phyloP scores from a whole-genome alignment of 2,888 invertebrate species.

The Erpobdella octoculata region DNA sequence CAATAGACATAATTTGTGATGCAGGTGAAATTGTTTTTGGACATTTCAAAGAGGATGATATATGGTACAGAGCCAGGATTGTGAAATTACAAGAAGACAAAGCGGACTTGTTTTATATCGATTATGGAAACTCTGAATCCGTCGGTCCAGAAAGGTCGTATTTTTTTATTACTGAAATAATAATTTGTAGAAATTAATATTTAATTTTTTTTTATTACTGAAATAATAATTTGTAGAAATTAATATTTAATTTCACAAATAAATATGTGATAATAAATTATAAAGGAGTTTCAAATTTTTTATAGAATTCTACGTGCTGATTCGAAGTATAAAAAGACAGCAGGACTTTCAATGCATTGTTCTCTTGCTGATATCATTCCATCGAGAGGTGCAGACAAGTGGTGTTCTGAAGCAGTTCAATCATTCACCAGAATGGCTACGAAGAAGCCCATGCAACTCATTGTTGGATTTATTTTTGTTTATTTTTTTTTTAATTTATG shows the following conservation, averaged over 20 bases:
- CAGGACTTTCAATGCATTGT: neutral
- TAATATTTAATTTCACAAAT: neutral
- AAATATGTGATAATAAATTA: no score
- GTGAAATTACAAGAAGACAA: neutral
- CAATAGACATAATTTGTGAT: no score
- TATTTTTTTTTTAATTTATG: neutral
- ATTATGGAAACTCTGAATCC: constrained; percentile 4
- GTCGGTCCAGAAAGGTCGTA: neutral
- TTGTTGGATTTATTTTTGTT: constrained; percentile 5
- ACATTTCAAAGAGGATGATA: neutral
- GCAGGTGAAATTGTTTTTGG: neutral
- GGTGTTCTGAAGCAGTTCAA: constrained; percentile 1
- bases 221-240: neutral
- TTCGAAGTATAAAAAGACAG: neutral
- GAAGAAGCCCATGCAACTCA: neutral
- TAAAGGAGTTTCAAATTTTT: neutral
- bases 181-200: neutral
- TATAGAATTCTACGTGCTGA: neutral
- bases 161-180: neutral
- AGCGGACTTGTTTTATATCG: neutral
- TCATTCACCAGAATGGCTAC: neutral
- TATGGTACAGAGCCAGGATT: neutral
- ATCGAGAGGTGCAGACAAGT: neutral
- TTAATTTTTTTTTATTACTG: neutral
- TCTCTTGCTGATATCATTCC: neutral